Evolutionary conservation across 2,888 invertebrate species (phyloP).

Genomic region (Drosophila siamana): DNA sequence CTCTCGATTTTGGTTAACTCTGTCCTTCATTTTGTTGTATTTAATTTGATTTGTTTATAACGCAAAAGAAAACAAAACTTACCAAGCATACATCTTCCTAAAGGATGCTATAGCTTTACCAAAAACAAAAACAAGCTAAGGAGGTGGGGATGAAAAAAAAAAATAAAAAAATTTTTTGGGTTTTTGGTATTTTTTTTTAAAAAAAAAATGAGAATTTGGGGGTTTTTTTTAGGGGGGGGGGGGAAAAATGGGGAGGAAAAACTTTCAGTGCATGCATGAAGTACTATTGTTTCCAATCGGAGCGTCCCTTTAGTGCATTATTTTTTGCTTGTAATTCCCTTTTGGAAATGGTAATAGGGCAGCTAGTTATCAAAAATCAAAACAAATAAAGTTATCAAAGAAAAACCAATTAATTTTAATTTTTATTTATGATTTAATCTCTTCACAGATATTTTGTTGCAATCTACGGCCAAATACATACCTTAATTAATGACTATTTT

Average conservation of each 20-base stretch:
- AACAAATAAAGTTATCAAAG: constrained; percentile 34
- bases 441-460: constrained; percentile 85
- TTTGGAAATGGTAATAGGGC: constrained; percentile 69
- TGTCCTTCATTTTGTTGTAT: constrained; percentile 33
- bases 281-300: constrained; percentile 22
- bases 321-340: constrained; percentile 50
- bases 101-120: constrained; percentile 22
- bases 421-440: constrained; percentile 83
- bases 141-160: too few relatives aligned
- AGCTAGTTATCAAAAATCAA: constrained; percentile 46
- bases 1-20: constrained; percentile 50
- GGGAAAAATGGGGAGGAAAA: too few relatives aligned
- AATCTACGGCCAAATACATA: constrained; percentile 85
- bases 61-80: constrained; percentile 51
- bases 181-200: too few relatives aligned
- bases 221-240: too few relatives aligned
- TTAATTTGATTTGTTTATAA: constrained; percentile 41
- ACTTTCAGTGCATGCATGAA: constrained; percentile 49
- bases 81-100: constrained; percentile 17
- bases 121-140: constrained; percentile 6
- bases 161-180: too few relatives aligned
- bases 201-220: too few relatives aligned
- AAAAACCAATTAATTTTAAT: constrained; percentile 72
- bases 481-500: constrained; percentile 80
- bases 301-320: constrained; percentile 35